phyloP scores from a whole-genome alignment of 1,140 invertebrate species.

The Drosophila parvula region DNA sequence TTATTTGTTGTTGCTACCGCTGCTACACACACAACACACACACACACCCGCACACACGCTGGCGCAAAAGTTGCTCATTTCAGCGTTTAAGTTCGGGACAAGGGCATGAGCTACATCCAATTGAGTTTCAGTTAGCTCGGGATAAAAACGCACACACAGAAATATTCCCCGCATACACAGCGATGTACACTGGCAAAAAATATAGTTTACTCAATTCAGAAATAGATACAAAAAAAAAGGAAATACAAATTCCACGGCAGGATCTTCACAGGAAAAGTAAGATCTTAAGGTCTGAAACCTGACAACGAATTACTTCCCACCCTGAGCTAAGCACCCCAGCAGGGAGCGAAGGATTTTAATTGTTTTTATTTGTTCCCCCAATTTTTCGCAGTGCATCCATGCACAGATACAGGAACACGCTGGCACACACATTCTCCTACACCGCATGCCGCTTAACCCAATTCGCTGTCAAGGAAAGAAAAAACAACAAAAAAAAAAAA shows the following conservation, averaged over 20 bases:
- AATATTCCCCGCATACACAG: constrained; percentile 6
- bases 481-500: constrained; percentile 19
- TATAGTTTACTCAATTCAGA: not conserved
- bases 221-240: not conserved
- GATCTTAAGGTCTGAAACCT: no score
- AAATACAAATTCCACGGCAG: not conserved
- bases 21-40: constrained; percentile 4
- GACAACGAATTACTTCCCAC: no score
- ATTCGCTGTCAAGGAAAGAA: constrained; percentile 50
- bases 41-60: constrained; percentile 29
- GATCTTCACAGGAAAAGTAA: no score
- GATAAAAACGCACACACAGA: constrained; percentile 52
- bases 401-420: constrained; percentile 20
- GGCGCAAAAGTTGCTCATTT: constrained; percentile 73
- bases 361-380: not conserved
- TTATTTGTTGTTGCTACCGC: constrained; percentile 53
- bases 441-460: constrained; percentile 74
- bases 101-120: constrained; percentile 74
- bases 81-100: constrained; percentile 75
- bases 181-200: not conserved
- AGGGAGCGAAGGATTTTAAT: no score
- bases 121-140: constrained; percentile 75
- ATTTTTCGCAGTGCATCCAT: not conserved
- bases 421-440: constrained; percentile 22
- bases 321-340: not conserved